A percentile compares a stretch with the other conserved stretches of the same genome.
Evolutionary conservation across 2,113 vertebrate genomes (phyloP).

Genomic region (Lipophrys pholis): DNA sequence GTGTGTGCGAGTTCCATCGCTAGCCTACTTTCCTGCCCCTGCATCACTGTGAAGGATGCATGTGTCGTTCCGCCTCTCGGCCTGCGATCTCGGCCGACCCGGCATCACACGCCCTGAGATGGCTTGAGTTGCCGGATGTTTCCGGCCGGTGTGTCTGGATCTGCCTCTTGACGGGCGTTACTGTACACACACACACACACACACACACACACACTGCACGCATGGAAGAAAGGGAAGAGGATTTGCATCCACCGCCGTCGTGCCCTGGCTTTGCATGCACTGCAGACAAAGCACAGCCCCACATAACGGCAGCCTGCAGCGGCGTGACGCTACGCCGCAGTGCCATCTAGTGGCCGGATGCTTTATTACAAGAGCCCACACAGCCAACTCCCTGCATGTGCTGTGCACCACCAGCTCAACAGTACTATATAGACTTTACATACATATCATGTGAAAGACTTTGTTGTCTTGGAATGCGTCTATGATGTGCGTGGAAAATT

Average conservation of each 20-base stretch:
- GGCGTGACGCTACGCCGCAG: slow-evolving; percentile 61
- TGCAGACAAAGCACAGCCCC: slow-evolving; percentile 77
- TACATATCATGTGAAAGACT: background rate
- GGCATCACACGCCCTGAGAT: slow-evolving; percentile 56
- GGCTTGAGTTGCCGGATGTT: slow-evolving; percentile 71
- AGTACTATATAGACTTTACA: background rate
- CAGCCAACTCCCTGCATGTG: slow-evolving; percentile 32
- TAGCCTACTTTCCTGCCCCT: too few species aligned
- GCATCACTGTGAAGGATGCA: slow-evolving; percentile 19
- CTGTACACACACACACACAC: slow-evolving; percentile 62
- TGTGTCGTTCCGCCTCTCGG: slow-evolving; percentile 58
- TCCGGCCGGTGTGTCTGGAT: slow-evolving; percentile 67
- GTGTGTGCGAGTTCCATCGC: background rate
- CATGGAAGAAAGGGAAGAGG: slow-evolving; percentile 55
- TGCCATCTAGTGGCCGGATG: slow-evolving; percentile 78
- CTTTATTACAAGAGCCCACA: background rate
- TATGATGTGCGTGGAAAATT: too few species aligned
- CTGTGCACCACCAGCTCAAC: background rate
- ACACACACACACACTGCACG: slow-evolving; percentile 53
- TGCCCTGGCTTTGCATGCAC: slow-evolving; percentile 68
- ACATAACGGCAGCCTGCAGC: slow-evolving; percentile 17
- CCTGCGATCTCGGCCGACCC: slow-evolving; percentile 64
- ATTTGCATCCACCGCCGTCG: slow-evolving; percentile 68
- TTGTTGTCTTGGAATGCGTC: too few species aligned
- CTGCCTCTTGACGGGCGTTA: slow-evolving; percentile 73